A percentile compares a stretch with the other conserved stretches of the same genome.
These are phyloP conservation scores for Dryobates pubescens DNA, from an alignment of 2,797 vertebrate genomes.

Conservation along the genomic window DNA sequence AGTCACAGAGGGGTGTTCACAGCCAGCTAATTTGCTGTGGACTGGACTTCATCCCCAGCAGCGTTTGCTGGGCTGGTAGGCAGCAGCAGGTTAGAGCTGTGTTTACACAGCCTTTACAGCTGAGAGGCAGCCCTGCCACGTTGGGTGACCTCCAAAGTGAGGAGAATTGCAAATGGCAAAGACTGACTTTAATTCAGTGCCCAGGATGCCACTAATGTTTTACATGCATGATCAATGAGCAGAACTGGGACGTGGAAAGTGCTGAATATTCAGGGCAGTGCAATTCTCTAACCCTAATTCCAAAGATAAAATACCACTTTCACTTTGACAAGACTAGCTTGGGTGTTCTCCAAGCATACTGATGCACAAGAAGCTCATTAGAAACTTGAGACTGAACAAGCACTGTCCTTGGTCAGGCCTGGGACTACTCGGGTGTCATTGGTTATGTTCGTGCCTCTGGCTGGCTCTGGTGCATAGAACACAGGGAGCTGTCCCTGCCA, in stretches of 20 bases:
- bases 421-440: slow-evolving; percentile 25
- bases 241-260: slow-evolving; percentile 32
- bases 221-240: slow-evolving; percentile 65
- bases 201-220: slow-evolving; percentile 45
- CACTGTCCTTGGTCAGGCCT: slow-evolving; percentile 16
- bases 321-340: slow-evolving; percentile 36
- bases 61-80: not conserved
- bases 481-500: not conserved
- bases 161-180: slow-evolving; percentile 57
- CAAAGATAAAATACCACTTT: slow-evolving; percentile 59
- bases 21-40: slow-evolving; percentile 19
- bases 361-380: slow-evolving; percentile 47
- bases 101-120: slow-evolving; percentile 49
- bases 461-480: not conserved
- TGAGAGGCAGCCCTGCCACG: slow-evolving; percentile 52
- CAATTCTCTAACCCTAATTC: slow-evolving; percentile 63
- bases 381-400: slow-evolving; percentile 2
- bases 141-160: slow-evolving; percentile 49
- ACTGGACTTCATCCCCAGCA: not conserved
- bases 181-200: slow-evolving; percentile 51
- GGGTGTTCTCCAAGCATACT: slow-evolving; percentile 39
- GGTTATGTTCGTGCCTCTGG: not conserved
- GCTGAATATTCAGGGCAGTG: slow-evolving; percentile 65
- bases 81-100: slow-evolving; percentile 10
- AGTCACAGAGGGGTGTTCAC: not conserved